A percentile compares a stretch with the other conserved stretches of the same genome.
Conservation (phyloP, 2,797 vertebrate species). For the Rhabdomys pumilio region DNA sequence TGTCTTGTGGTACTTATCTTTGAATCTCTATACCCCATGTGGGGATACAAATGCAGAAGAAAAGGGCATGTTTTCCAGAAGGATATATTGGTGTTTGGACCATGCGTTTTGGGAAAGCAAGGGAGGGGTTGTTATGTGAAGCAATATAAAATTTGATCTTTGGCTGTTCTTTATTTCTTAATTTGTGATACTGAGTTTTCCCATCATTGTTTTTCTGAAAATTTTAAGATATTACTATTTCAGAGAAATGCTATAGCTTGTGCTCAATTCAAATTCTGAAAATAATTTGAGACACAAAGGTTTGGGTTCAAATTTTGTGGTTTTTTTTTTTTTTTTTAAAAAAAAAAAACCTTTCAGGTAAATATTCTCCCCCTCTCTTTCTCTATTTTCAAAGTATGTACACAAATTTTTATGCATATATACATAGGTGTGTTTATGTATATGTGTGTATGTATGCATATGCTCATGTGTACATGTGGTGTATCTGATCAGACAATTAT, state of each 20-base stretch:
- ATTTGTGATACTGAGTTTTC: neutral
- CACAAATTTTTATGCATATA: neutral
- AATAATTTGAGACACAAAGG: constrained; percentile 13
- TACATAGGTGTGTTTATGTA: neutral
- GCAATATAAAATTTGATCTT: neutral
- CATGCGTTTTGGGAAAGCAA: neutral
- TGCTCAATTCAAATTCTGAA: neutral
- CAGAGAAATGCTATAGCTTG: neutral
- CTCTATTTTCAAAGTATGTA: neutral
- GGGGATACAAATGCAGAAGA: neutral
- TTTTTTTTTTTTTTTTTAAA: neutral
- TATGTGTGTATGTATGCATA: neutral
- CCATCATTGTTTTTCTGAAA: neutral
- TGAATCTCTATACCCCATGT: neutral
- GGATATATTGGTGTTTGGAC: neutral
- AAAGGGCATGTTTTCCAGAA: neutral
- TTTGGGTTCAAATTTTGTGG: neutral
- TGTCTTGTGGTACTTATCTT: neutral
- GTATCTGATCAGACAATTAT: neutral
- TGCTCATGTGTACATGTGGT: neutral
- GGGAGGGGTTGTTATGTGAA: neutral
- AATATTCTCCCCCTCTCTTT: neutral
- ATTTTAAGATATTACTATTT: neutral
- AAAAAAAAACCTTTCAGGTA: neutral
- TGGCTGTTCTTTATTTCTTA: neutral